Conservation (phyloP, 2,113 vertebrate species). For the mouse (Mus musculus) region DNA sequence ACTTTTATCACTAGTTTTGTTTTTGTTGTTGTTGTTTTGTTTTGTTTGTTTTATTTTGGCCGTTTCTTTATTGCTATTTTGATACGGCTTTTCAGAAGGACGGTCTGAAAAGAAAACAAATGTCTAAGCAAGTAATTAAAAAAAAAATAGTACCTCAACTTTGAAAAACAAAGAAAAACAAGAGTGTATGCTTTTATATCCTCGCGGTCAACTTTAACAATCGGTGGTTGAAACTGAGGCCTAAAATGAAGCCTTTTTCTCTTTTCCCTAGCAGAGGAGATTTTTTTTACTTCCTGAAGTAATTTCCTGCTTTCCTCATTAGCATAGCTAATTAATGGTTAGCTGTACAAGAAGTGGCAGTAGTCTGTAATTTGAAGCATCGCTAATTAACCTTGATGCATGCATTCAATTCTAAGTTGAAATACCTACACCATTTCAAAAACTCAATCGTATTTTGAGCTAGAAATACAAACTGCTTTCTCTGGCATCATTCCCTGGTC, state of each 20-base stretch:
- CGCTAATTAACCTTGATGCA: conserved; percentile 60
- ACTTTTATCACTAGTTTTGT: not conserved
- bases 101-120: not conserved
- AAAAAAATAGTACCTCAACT: not conserved
- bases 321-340: conserved; percentile 60
- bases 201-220: not conserved
- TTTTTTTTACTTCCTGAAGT: not conserved
- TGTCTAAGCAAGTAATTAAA: not conserved
- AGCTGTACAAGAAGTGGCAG: not conserved
- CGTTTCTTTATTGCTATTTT: not conserved
- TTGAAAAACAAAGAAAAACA: not conserved
- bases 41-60: not conserved
- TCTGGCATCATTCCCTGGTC: not conserved
- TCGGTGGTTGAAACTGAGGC: not conserved
- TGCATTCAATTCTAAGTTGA: conserved; percentile 21
- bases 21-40: not conserved
- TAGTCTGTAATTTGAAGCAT: conserved; percentile 61
- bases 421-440: not conserved
- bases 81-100: not conserved
- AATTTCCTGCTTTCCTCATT: conserved; percentile 45
- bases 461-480: not conserved
- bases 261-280: conserved; percentile 16
- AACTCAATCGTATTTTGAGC: conserved; percentile 3
- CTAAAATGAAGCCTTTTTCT: not conserved
- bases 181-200: not conserved